Percentiles rank a stretch among this genome's conserved stretches.
Evolutionary conservation across 1,140 invertebrate species (phyloP).

Genomic region (Harpegnathos saltator): DNA sequence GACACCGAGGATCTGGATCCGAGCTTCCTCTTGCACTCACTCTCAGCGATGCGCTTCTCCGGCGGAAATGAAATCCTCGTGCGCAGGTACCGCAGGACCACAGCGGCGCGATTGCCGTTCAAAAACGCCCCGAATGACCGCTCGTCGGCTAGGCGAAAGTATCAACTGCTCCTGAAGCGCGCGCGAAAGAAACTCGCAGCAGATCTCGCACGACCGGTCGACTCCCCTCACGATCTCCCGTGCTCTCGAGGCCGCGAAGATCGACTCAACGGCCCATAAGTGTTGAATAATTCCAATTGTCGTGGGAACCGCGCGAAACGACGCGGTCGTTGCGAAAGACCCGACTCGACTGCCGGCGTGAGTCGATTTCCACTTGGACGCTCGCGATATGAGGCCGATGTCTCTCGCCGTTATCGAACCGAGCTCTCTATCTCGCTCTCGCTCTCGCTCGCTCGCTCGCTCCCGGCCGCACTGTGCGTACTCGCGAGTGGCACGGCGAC

Average conservation of each 20-base stretch:
- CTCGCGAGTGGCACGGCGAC: conserved; percentile 61
- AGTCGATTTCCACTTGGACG: conserved; percentile 14
- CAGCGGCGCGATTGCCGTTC: not conserved
- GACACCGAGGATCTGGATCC: not conserved
- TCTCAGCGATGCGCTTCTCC: not conserved
- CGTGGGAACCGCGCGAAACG: too few relatives aligned
- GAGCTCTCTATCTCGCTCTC: too few relatives aligned
- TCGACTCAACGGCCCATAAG: too few relatives aligned
- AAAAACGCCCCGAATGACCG: not conserved
- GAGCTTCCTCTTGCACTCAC: not conserved
- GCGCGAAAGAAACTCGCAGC: too few relatives aligned
- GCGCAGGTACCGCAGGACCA: not conserved
- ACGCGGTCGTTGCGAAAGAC: not conserved
- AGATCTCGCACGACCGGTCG: too few relatives aligned
- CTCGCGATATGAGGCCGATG: not conserved
- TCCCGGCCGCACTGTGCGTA: conserved; percentile 36
- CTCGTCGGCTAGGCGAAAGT: too few relatives aligned
- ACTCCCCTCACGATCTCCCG: too few relatives aligned
- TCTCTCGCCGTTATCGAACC: conserved; percentile 9
- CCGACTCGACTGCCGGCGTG: not conserved
- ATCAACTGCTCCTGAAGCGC: too few relatives aligned
- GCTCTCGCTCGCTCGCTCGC: too few relatives aligned
- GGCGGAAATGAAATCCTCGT: not conserved
- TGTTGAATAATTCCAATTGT: too few relatives aligned
- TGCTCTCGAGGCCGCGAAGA: too few relatives aligned